phyloP scores from a whole-genome alignment of 2,888 invertebrate species.

The Agonopterix subpropinquella region DNA sequence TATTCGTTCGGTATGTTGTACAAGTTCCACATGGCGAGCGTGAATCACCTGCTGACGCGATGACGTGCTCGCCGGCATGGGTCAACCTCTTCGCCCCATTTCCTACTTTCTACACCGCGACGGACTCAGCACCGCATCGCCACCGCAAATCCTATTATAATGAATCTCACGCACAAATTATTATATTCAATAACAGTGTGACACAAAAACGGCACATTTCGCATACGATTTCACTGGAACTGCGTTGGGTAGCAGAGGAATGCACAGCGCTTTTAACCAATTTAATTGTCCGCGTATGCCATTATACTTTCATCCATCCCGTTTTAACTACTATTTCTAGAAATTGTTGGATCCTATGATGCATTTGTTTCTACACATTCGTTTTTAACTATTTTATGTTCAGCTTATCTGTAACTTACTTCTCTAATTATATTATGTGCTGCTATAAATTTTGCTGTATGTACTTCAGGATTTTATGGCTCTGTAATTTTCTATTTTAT shows the following conservation, averaged over 20 bases:
- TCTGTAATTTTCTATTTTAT: neutral
- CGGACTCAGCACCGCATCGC: slow-evolving; percentile 16
- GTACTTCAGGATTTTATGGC: neutral
- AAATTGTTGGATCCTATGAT: too few relatives aligned
- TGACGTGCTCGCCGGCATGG: neutral
- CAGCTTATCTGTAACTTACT: too few relatives aligned
- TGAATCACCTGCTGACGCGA: neutral
- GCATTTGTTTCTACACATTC: too few relatives aligned
- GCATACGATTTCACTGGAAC: slow-evolving; percentile 20
- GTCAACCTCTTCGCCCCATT: slow-evolving; percentile 26
- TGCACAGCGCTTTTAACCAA: slow-evolving; percentile 7
- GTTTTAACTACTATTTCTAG: neutral
- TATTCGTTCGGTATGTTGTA: neutral
- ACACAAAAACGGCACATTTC: slow-evolving; percentile 10
- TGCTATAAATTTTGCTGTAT: neutral
- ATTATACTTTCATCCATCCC: neutral
- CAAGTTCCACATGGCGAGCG: neutral
- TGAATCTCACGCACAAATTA: slow-evolving; percentile 22
- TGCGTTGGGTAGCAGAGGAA: slow-evolving; percentile 17
- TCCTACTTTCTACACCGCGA: slow-evolving; percentile 36
- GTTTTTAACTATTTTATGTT: too few relatives aligned
- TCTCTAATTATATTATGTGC: neutral
- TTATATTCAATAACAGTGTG: slow-evolving; percentile 12
- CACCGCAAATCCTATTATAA: slow-evolving; percentile 24
- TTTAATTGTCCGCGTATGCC: slow-evolving; percentile 6